Evolutionary conservation across 2,888 invertebrate species (phyloP).

Genomic region (Tolmerus cingulatus): DNA sequence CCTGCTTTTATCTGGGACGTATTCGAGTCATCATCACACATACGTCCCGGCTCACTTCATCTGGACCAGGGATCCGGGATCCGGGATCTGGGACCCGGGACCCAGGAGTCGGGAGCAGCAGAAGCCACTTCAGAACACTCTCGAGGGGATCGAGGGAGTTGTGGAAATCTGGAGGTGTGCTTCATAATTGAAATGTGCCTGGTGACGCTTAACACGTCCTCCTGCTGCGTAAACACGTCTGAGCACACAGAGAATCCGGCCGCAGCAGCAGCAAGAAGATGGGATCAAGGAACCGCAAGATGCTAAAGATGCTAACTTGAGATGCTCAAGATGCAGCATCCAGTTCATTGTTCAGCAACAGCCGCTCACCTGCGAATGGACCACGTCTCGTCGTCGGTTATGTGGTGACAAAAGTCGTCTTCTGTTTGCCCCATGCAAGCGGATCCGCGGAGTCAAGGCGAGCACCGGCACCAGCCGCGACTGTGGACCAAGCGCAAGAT

Average conservation of each 20-base stretch:
- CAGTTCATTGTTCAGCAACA: neutral
- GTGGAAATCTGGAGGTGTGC: neutral
- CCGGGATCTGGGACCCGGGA: neutral
- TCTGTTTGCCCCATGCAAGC: neutral
- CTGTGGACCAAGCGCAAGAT: neutral
- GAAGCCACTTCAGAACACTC: neutral
- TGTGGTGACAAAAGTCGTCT: neutral
- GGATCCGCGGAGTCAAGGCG: neutral
- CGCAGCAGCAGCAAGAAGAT: neutral
- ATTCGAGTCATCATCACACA: conserved; percentile 36
- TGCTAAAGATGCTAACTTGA: too few relatives aligned
- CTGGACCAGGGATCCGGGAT: neutral
- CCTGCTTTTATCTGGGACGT: conserved; percentile 43
- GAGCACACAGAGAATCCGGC: neutral
- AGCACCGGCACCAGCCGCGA: neutral
- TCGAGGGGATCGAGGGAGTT: neutral
- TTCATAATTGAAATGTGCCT: conserved; percentile 43
- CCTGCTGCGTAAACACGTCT: neutral
- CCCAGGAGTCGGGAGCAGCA: neutral
- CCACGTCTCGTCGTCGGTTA: neutral
- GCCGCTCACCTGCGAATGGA: neutral
- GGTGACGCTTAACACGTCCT: conserved; percentile 40
- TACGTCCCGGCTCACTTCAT: neutral
- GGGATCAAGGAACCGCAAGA: conserved; percentile 22
- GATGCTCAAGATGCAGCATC: neutral